Evolutionary conservation across 2,888 invertebrate genomes (phyloP).

Genomic region (Dicyrtomina minuta): DNA sequence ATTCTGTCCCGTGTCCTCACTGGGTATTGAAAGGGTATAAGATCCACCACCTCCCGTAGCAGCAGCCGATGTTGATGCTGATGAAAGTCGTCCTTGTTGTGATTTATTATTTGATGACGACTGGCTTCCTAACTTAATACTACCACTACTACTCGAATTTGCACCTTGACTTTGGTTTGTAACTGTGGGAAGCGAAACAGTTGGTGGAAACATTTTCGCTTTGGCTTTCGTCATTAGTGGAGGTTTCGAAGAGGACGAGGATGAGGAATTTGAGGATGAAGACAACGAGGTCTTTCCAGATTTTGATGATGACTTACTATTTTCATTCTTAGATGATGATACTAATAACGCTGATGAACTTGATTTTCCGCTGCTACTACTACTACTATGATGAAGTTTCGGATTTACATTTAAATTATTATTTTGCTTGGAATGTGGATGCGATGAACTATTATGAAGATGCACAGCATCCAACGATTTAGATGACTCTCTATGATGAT

Average conservation of each 20-base stretch:
- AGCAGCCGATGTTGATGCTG: no score
- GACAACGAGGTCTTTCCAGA: not conserved
- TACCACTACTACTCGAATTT: not conserved
- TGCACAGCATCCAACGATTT: not conserved
- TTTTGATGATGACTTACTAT: slow-evolving; percentile 12
- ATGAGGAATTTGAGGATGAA: slow-evolving; percentile 16
- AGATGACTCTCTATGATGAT: slow-evolving; percentile 17
- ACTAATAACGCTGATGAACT: not conserved
- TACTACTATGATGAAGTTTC: slow-evolving; percentile 9
- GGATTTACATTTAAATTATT: not conserved
- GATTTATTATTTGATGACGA: no score
- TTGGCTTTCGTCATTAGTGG: slow-evolving; percentile 16
- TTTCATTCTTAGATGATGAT: no score
- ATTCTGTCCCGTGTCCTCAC: slow-evolving; percentile 46
- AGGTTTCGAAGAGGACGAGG: not conserved
- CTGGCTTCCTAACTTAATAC: not conserved
- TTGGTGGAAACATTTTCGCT: not conserved
- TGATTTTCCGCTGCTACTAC: no score
- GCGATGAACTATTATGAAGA: slow-evolving; percentile 1
- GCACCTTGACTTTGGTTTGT: no score
- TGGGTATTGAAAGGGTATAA: slow-evolving; percentile 49
- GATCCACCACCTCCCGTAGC: slow-evolving; percentile 4
- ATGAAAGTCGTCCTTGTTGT: no score
- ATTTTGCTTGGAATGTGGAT: slow-evolving; percentile 19
- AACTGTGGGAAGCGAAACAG: not conserved